Base-by-base conservation (phyloP, 2,888 invertebrate species). In the Diachrysia chrysitis region DNA sequence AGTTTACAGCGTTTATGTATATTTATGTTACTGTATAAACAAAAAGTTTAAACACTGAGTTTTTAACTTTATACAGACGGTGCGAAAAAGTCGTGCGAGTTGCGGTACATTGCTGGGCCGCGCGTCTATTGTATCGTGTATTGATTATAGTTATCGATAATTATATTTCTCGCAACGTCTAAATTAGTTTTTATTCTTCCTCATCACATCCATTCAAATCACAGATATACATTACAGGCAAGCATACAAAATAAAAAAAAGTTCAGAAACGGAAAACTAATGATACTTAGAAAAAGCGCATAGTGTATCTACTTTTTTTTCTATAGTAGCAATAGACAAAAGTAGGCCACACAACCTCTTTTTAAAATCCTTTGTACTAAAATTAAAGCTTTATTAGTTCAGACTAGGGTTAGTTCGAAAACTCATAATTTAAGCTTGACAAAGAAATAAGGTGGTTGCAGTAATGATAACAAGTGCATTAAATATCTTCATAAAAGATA, bases 341-440 rank as follows among this genome's bases (percentile, higher is more conserved):
- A 71, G 66, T 69, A 81, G 74, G 23, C 19, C 35, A 65, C 56
- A 29, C 63, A 76, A 71, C 51, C 61, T 60, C 59, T 57, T 64
- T 63, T 53, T 35, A 66, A 53, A 59, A 53, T 16, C 29, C 29
- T 74, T 74, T 63, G 48, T 74, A 66, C 58, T 59, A 23, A 57
- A 48, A 66, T 80, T 80, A 78, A 78, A 78, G 78, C 74, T 73
- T 66, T 64, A 59, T 65, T 46, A 37, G 63, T 51, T 59, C 57
- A 58, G 23, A 62, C 29, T 59, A 64, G 42, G 21, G 7, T 54
- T 59, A 25, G 17, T 56, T 25, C n/a, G 16, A 12, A 42, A 42
- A 42, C 17, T 12, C 37, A 16, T n/a, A 25, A 29, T 42, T 29
- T 5, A 42, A 14, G 42, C 21, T 46, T 14, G 21, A 23, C 48